These are phyloP conservation scores for Phaethornis superciliosus DNA, from an alignment of 2,113 vertebrate species.

Conservation along the genomic window DNA sequence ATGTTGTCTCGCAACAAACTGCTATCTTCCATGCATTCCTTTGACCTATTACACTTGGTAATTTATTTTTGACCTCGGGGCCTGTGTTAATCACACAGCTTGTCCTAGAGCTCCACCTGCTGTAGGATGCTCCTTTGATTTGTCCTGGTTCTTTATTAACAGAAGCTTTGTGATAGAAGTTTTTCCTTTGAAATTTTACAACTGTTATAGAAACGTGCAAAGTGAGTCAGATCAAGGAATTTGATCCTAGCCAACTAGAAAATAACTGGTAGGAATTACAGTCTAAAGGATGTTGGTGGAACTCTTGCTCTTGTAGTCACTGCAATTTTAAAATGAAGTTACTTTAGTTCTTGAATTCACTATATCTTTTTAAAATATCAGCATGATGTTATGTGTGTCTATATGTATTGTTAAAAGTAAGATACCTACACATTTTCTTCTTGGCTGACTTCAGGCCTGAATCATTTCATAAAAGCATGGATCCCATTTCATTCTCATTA, in stretches of 20 bases:
- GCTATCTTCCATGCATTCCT: not conserved
- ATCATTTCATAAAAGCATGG: not conserved
- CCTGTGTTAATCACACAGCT: not conserved
- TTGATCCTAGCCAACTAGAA: accelerated
- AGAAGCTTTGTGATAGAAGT: not conserved
- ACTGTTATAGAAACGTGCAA: not conserved
- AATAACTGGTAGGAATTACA: not conserved
- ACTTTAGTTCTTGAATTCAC: not conserved
- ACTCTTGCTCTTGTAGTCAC: not conserved
- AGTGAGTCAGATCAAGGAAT: not conserved
- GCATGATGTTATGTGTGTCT: not conserved
- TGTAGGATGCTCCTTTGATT: not conserved
- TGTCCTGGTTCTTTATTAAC: not conserved
- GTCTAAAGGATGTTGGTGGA: not conserved
- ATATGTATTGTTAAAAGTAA: not conserved
- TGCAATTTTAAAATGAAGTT: not conserved
- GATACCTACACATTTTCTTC: not conserved
- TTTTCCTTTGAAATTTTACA: not conserved
- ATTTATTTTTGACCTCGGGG: not conserved
- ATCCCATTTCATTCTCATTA: not conserved
- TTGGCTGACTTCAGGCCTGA: not conserved
- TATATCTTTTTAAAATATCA: not conserved
- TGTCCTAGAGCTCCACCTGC: constrained; percentile 70
- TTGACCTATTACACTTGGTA: accelerated
- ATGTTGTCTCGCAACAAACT: not conserved